Evolutionary conservation across 2,113 vertebrate genomes (phyloP), one percentile per base, ranked within the genome.

Genomic region (Aphyosemion australe): DNA sequence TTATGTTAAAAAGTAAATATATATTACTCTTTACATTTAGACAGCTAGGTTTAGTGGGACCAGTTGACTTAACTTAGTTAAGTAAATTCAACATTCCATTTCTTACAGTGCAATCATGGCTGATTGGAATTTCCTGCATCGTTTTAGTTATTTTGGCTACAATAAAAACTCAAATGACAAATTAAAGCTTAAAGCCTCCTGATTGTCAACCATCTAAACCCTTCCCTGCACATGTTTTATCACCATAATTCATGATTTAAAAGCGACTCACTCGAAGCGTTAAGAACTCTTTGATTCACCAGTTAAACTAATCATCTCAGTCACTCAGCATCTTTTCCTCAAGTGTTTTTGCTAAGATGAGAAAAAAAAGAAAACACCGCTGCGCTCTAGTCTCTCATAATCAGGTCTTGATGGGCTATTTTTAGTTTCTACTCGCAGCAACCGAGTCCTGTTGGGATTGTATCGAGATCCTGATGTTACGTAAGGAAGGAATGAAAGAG

Each of bases 401-500:
- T 87, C 83, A 86, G 89, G 87, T 87, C 90, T 88, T 78, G 79
- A 71, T 49, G 64, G 18, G 62, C 69, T 92, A 92, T 89, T 92
- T 91, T 91, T 93, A 92, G 89, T 80, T 42, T 26, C 75, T 77
- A 77, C 87, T 87, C 80, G 78, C 74, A 74, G 80, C 51, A 50
- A 86, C 67, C 45, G 64, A 71, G 79, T 86, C 84, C 76, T 82
- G 67, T 72, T 78, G 78, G 82, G 72, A 86, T 82, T 83, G 77
- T 75, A 84, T 79, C 68, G 77, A 84, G 80, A 87, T 76, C 84
- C 87, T 74, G 61, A 82, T 67, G 84, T 91, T 92, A 88, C 54
- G 43, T 89, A 91, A 92, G 78, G 77, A 87, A 65, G 71, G 86
- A 84, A 83, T 56, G 49, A 72, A 64, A 42, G 64, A 62, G 63